These are phyloP conservation scores for Trichogramma pretiosum DNA, from an alignment of 1,140 invertebrate species.

Conservation along the genomic window DNA sequence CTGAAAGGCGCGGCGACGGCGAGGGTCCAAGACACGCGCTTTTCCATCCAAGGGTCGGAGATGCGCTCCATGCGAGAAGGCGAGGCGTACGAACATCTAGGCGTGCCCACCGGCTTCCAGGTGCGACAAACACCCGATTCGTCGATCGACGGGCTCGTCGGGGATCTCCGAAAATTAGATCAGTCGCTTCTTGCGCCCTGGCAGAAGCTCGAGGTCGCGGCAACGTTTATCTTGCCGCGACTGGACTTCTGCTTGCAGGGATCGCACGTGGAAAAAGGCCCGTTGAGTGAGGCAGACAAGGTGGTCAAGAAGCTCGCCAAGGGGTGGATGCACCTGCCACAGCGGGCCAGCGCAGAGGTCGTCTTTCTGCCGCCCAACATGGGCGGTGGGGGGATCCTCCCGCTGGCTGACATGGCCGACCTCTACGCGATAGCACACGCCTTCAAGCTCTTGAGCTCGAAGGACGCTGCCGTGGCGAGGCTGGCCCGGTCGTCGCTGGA, in stretches of 20 bases:
- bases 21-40: background rate
- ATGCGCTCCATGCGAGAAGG: slow-evolving; percentile 11
- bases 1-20: background rate
- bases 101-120: slow-evolving; percentile 21
- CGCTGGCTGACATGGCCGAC: slow-evolving; percentile 22
- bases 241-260: slow-evolving; percentile 29
- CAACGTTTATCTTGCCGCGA: slow-evolving; percentile 30
- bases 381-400: slow-evolving; percentile 24
- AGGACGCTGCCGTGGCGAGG: slow-evolving; percentile 14
- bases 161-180: slow-evolving; percentile 19
- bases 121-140: slow-evolving; percentile 13
- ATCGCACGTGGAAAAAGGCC: slow-evolving; percentile 17
- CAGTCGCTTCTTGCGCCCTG: slow-evolving; percentile 31
- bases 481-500: slow-evolving; percentile 20
- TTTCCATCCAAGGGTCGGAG: slow-evolving; percentile 2
- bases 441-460: slow-evolving; percentile 24
- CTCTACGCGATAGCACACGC: slow-evolving; percentile 23
- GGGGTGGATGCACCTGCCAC: slow-evolving; percentile 25
- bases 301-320: slow-evolving; percentile 23
- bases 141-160: background rate
- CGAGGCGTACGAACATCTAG: slow-evolving; percentile 25
- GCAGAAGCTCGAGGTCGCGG: slow-evolving; percentile 35
- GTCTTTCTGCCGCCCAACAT: slow-evolving; percentile 18
- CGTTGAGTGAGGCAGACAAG: slow-evolving; percentile 19
- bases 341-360: slow-evolving; percentile 25